These are phyloP conservation scores for Carapus acus DNA, from an alignment of 2,797 vertebrate genomes.

Conservation along the genomic window DNA sequence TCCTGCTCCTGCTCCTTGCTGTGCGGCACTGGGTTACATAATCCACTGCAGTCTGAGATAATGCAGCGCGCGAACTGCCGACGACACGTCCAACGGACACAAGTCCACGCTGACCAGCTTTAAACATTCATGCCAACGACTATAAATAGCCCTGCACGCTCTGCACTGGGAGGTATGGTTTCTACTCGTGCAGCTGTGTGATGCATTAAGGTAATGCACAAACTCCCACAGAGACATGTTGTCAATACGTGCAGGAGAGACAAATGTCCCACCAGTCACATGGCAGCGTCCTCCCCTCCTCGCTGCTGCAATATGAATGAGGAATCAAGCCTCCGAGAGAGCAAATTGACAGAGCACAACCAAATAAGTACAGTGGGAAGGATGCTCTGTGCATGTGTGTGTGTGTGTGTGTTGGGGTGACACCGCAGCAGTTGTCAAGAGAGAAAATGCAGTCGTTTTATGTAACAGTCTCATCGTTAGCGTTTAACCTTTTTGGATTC, in stretches of 20 bases:
- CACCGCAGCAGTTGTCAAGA: slow-evolving; percentile 34
- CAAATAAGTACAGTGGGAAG: too few species aligned
- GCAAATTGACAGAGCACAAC: slow-evolving; percentile 21
- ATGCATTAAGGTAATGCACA: slow-evolving; percentile 7
- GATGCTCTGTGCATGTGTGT: slow-evolving; percentile 6
- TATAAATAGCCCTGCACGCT: slow-evolving; percentile 19
- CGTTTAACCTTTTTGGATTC: slow-evolving; percentile 31
- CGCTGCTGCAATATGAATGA: slow-evolving; percentile 1
- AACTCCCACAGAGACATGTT: slow-evolving; percentile 1
- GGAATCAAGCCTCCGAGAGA: neutral
- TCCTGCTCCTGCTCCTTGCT: slow-evolving; percentile 33
- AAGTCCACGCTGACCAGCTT: slow-evolving; percentile 19
- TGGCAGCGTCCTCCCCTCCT: slow-evolving; percentile 12
- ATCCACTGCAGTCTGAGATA: slow-evolving; percentile 67
- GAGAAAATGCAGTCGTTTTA: slow-evolving; percentile 51
- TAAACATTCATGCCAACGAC: slow-evolving; percentile 21
- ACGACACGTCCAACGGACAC: slow-evolving; percentile 14
- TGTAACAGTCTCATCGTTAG: slow-evolving; percentile 43
- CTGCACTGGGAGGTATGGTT: neutral
- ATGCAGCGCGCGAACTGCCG: slow-evolving; percentile 41
- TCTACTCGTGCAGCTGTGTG: slow-evolving; percentile 2
- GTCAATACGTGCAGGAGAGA: slow-evolving; percentile 4
- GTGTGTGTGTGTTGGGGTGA: slow-evolving; percentile 7
- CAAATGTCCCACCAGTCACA: slow-evolving; percentile 10
- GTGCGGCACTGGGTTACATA: slow-evolving; percentile 60